Evolutionary conservation across 2,113 vertebrate genomes (phyloP), one percentile per base, ranked within the genome.

Genomic region (Chaenogobius annularis): DNA sequence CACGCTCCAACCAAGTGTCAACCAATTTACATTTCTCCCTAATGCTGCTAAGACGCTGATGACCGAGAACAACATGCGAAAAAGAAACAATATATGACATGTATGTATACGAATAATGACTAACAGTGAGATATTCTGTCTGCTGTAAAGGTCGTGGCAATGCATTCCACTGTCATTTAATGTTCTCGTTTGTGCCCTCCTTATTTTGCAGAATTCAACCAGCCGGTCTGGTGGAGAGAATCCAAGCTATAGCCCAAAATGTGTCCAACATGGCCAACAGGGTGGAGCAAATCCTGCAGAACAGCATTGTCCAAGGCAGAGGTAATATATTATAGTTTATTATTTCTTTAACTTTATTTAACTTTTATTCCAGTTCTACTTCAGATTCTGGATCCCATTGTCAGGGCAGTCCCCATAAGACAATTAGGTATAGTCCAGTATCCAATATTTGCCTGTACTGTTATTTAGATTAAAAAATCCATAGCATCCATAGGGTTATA

Each of bases 231-330:
- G 95, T 99, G 92, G 97, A 99, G 88, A 95, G 91, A 84, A 98
- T 98, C 90, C 96, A 99, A 90, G 96, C 96, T 71, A 99, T 99
- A 14, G 97, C 97, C 59, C 97, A 97, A 87, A 99, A 99, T 0
- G 96, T 99, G 66, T 98, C 97, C 0, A 96, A 97, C 89, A 98
- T 98, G 0, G 96, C 96, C 0, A 85, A 92, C 70, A 96, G 96
- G 74, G 95, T 99, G 83, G 97, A 98, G 87, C 97, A 98, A 92
- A 97, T 99, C 69, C 93, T 98, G 31, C 95, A 95, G 37, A 96
- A 92, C 90, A 97, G 94, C 72, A 93, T 96, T 77, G 88, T 95
- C 35, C 94, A 94, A 0, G 90, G 92, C 80, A 95, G 94, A 93
- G 94, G 96, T 97, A 88, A 26, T 52, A 52, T 23, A 48, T 14